Conservation (phyloP, 1,140 invertebrate genomes). For the Chlorops oryzae region DNA sequence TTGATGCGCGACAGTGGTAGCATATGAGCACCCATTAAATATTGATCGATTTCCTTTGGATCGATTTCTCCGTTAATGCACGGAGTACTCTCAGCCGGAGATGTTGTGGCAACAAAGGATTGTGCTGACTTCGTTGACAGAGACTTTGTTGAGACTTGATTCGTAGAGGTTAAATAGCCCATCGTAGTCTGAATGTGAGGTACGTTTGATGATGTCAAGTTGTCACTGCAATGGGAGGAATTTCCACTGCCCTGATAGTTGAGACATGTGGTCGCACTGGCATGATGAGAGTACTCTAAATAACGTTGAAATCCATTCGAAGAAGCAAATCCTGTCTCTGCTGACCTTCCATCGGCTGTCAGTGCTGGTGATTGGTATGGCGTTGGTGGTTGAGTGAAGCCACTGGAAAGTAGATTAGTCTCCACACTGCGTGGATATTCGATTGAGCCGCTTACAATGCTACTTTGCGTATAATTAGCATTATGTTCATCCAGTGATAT, state of each 20-base stretch:
- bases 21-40: conserved; percentile 47
- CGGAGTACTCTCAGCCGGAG: neutral
- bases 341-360: no score
- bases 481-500: conserved; percentile 30
- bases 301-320: no score
- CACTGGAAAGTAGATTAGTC: no score
- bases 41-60: conserved; percentile 48
- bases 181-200: neutral
- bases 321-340: no score
- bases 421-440: no score
- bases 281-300: neutral
- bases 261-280: neutral
- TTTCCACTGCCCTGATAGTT: neutral
- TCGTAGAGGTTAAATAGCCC: neutral
- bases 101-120: neutral
- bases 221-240: neutral
- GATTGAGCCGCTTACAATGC: no score
- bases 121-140: no score
- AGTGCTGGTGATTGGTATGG: no score
- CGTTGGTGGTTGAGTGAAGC: no score
- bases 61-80: conserved; percentile 31
- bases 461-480: no score
- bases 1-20: conserved; percentile 27
- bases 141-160: neutral
- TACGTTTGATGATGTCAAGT: neutral